Evolutionary conservation across 1,140 invertebrate genomes (phyloP).

Genomic region (Linepithema humile): DNA sequence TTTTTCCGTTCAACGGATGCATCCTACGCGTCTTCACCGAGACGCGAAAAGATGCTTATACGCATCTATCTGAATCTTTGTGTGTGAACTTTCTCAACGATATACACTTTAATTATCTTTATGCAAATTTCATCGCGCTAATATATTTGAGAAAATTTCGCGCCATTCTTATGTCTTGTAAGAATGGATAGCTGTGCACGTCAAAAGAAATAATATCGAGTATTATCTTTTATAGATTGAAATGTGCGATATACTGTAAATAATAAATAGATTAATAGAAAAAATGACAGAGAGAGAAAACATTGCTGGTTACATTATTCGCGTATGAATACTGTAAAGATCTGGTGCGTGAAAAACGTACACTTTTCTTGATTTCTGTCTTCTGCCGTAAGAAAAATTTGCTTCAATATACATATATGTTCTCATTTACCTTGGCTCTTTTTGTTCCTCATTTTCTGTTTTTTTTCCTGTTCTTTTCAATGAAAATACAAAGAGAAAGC

Average conservation of each 20-base stretch:
- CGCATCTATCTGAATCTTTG: not conserved
- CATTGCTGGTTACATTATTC: not conserved
- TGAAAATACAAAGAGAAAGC: not conserved
- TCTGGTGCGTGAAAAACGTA: not conserved
- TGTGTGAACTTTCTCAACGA: not conserved
- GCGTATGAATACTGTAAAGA: not conserved
- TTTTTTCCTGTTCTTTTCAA: not conserved
- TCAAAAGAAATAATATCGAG: not conserved
- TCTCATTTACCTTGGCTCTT: slow-evolving; percentile 23
- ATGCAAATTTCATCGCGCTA: not conserved
- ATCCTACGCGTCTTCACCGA: not conserved
- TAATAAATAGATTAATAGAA: not conserved
- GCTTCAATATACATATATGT: slow-evolving; percentile 35
- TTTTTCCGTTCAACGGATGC: slow-evolving; percentile 25
- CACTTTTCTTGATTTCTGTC: slow-evolving; percentile 49
- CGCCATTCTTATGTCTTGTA: no score
- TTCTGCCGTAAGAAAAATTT: slow-evolving; percentile 6
- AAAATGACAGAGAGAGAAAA: not conserved
- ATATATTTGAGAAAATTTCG: not conserved
- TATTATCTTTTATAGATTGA: no score
- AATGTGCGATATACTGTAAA: no score
- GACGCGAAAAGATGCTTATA: slow-evolving; percentile 1
- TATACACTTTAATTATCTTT: not conserved
- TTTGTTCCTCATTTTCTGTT: not conserved
- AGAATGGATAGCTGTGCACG: no score